Conservation (phyloP, 2,797 vertebrate species). For the Sebastes diaconus region DNA sequence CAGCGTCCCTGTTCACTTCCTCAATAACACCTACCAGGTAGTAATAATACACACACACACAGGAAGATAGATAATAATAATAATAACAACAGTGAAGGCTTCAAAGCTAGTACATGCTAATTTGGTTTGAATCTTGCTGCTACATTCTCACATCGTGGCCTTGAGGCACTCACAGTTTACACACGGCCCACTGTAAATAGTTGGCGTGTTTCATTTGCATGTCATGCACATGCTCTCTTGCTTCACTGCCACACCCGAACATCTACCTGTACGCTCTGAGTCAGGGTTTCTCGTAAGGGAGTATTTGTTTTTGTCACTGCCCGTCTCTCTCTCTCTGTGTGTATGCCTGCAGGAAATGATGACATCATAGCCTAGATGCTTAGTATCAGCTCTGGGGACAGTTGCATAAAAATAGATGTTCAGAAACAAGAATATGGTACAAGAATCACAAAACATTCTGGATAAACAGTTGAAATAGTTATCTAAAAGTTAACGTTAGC, state of each 20-base stretch:
- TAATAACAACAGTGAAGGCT: not conserved
- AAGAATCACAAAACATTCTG: too few species aligned
- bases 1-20: constrained; percentile 97
- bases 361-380: not conserved
- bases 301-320: not conserved
- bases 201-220: not conserved
- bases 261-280: not conserved
- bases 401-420: not conserved
- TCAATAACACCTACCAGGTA: constrained; percentile 98
- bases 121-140: not conserved
- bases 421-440: too few species aligned
- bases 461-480: too few species aligned
- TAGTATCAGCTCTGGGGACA: not conserved
- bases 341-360: not conserved
- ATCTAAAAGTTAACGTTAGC: too few species aligned
- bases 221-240: not conserved
- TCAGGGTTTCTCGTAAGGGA: not conserved
- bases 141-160: not conserved
- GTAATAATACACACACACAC: not conserved
- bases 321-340: not conserved
- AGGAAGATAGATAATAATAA: not conserved
- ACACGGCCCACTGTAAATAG: not conserved
- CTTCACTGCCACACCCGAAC: not conserved
- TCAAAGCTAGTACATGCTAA: not conserved
- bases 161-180: not conserved